Base-by-base conservation (phyloP, 2,888 invertebrate genomes). In the Trichopoda pennipes region DNA sequence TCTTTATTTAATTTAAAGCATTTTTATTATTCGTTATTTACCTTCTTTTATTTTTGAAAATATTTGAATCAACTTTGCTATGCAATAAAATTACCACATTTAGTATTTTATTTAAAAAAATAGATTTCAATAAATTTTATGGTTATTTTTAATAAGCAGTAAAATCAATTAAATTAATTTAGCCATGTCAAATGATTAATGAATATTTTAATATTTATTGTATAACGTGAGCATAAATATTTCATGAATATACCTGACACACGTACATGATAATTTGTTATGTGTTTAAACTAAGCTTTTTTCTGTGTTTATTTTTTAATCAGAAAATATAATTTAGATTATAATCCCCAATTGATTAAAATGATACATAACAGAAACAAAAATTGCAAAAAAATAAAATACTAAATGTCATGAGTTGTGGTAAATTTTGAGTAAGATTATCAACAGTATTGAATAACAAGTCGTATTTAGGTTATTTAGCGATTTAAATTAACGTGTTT, bases 101-200 rank as follows among this genome's bases (percentile, higher is more conserved):
- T 8, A 38, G 38, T 38, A 32, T 19, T 47, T 47, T 38, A 2
- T 6, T 19, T 14, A n/a, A 35, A 70, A 47, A 19, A 49, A 28
- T 12, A 42, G 14, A 9, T 16, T 53, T n/a, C n/a, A n/a, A n/a
- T n/a, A n/a, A 9, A 23, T 74, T 28, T 74, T 66, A 56, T 49
- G 64, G 56, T 38, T 58, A 8, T n/a, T 23, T 69, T 69, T 64
- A 32, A 56, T 53, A 73, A n/a, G 51, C 28, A 80, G 58, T 14
- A 70, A 75, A 80, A 76, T 76, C 70, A 76, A 76, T 80, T 80
- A 80, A 72, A 76, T 76, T 70, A 80, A 76, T 76, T 80, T 70
- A 76, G 66, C 66, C 70, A 76, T 76, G 55, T 72, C 80, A 70
- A 76, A 80, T 76, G 80, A 80, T 76, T 76, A 80, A 76, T 80